Evolutionary conservation across 2,797 vertebrate species (phyloP).

Genomic region (Steatocranus sp.): DNA sequence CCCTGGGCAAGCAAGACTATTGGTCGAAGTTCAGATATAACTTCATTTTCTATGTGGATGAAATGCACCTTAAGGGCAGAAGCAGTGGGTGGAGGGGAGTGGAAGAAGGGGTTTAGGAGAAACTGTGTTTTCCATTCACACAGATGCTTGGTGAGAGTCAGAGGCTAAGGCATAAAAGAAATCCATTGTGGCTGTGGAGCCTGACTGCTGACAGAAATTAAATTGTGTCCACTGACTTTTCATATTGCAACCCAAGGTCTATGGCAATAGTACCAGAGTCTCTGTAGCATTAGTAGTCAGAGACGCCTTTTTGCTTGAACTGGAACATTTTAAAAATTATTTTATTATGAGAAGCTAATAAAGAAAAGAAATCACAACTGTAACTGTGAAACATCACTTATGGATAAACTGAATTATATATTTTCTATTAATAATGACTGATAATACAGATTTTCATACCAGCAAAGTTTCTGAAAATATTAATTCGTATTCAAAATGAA

Average conservation of each 20-base stretch:
- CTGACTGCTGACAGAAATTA: constrained; percentile 76
- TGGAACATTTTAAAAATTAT: background rate
- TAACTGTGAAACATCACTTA: background rate
- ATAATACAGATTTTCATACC: background rate
- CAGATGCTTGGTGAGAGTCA: constrained; percentile 61
- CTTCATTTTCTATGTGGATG: constrained; percentile 94
- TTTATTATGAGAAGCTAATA: background rate
- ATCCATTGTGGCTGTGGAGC: constrained; percentile 73
- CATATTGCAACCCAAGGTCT: constrained; percentile 70
- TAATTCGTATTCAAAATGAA: background rate
- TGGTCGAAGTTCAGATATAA: constrained; percentile 90
- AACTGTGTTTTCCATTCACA: constrained; percentile 50
- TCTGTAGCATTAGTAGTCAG: constrained; percentile 38
- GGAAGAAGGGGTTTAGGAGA: constrained; percentile 16
- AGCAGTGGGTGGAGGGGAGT: constrained; percentile 39
- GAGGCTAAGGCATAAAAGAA: constrained; percentile 68
- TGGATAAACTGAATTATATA: background rate
- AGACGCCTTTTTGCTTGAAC: constrained; percentile 42
- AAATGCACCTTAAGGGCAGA: constrained; percentile 85
- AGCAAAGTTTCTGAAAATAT: background rate
- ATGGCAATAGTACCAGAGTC: constrained; percentile 61
- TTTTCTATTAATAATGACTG: background rate
- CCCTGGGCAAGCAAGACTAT: constrained; percentile 87
- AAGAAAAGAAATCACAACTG: background rate
- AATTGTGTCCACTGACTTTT: constrained; percentile 79